Evolutionary conservation across 2,888 invertebrate species (phyloP).

Genomic region (Sussaba pulchella): DNA sequence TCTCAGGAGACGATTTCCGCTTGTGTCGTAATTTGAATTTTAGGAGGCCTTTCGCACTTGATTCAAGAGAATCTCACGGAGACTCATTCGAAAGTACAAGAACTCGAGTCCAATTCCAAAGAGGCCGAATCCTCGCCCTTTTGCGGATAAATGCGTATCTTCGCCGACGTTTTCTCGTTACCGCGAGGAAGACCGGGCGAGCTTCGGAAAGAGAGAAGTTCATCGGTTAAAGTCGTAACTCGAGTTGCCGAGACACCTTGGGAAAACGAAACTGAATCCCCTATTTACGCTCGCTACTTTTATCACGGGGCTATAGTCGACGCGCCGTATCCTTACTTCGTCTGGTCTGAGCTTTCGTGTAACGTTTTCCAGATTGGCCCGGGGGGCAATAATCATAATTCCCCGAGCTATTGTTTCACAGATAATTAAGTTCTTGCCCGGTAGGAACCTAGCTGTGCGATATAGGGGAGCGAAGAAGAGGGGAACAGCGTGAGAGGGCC

Average conservation of each 20-base stretch:
- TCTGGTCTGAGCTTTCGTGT: constrained; percentile 53
- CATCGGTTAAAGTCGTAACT: constrained; percentile 73
- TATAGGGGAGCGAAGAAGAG: constrained; percentile 37
- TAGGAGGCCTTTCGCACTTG: constrained; percentile 26
- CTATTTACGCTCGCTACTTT: constrained; percentile 79
- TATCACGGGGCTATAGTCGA: constrained; percentile 74
- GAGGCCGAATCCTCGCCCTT: constrained; percentile 26
- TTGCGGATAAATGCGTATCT: constrained; percentile 57
- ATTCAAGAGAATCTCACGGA: neutral
- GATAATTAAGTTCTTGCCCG: constrained; percentile 81
- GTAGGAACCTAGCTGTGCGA: constrained; percentile 59
- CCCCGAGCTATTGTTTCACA: constrained; percentile 79
- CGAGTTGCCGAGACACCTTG: constrained; percentile 75
- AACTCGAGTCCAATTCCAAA: constrained; percentile 49
- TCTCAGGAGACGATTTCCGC: neutral
- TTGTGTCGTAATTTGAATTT: constrained; percentile 6
- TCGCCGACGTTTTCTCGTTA: constrained; percentile 59
- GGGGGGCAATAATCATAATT: constrained; percentile 79
- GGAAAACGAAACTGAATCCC: constrained; percentile 77
- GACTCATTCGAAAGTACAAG: constrained; percentile 11
- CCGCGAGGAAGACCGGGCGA: constrained; percentile 35
- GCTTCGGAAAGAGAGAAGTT: constrained; percentile 69
- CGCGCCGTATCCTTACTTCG: constrained; percentile 42
- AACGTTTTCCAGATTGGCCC: constrained; percentile 70
- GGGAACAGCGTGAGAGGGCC: constrained; percentile 65